Evolutionary conservation across 2,888 invertebrate species (phyloP), one percentile per base, ranked within the genome.

Genomic region (Nemapogon koenigi): DNA sequence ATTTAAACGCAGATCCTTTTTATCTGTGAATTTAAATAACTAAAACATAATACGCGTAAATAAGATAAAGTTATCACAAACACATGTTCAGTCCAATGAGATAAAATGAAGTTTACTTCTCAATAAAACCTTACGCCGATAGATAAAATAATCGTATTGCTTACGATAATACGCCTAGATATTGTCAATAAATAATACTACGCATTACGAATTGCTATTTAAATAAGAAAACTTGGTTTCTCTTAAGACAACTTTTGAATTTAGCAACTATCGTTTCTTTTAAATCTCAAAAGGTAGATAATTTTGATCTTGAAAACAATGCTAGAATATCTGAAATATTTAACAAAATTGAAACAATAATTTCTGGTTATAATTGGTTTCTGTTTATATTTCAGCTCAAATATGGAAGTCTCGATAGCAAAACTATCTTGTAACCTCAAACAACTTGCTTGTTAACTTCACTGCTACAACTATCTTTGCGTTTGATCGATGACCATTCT

Each of bases 71-170:
- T 28, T 28, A 11, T 28, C 28, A 10, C 7, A 28, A 28, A 28
- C 28, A 28, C 11, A 28, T 28, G 28, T 28, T 28, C 28, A 4
- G 6, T 11, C 7, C 7, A 28, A 4, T 13, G 22, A 22, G 22
- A 22, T 28, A 13, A 28, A 28, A 28, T 11, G 11, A 13, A 28
- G 11, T 28, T 28, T 28, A 28, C 11, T 10, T 28, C 28, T n/a
- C 28, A 28, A 28, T 28, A 28, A 28, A 28, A 28, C 11, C 7
- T 11, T 11, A 28, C 7, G 11, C 4, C 4, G 11, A 10, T 10
- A 28, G 28, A 28, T 28, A 28, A 28, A 28, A 28, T 28, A 28
- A 28, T 28, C 28, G 28, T 28, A 28, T 11, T 11, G 7, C 11
- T 4, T 28, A 4, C 11, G 11, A n/a, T 28, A 28, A n/a, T 7